phyloP scores from a whole-genome alignment of 2,888 invertebrate genomes.

The Polyommatus icarus region DNA sequence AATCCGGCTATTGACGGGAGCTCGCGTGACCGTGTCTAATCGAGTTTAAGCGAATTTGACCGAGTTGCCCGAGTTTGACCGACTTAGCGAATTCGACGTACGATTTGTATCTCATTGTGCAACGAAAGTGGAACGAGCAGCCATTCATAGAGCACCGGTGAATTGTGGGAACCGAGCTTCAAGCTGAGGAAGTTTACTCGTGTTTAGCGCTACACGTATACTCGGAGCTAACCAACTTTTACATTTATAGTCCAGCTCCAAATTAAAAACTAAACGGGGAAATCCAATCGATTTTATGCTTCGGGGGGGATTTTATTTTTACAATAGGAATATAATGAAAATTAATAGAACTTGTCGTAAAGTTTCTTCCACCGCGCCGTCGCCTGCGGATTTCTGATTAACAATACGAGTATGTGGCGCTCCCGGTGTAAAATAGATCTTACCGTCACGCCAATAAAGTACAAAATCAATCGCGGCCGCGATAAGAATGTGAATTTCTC shows the following conservation, averaged over 20 bases:
- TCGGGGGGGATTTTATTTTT: not conserved
- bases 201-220: not conserved
- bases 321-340: not conserved
- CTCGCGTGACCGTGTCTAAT: not conserved
- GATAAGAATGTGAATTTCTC: slow-evolving; percentile 67
- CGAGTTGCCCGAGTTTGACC: not conserved
- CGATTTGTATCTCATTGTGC: not conserved
- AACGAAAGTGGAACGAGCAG: slow-evolving; percentile 6
- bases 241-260: too few relatives aligned
- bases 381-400: not conserved
- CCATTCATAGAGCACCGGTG: not conserved
- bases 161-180: not conserved
- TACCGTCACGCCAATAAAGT: slow-evolving; percentile 6
- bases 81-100: slow-evolving; percentile 13
- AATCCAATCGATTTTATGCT: not conserved
- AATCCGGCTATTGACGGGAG: not conserved
- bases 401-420: not conserved
- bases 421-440: not conserved
- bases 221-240: too few relatives aligned
- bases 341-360: not conserved
- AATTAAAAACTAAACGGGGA: too few relatives aligned
- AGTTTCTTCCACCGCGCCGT: not conserved
- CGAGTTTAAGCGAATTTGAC: not conserved
- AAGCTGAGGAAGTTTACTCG: not conserved
- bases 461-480: slow-evolving; percentile 19